phyloP scores from a whole-genome alignment of 2,113 vertebrate species.

The Calonectris borealis region DNA sequence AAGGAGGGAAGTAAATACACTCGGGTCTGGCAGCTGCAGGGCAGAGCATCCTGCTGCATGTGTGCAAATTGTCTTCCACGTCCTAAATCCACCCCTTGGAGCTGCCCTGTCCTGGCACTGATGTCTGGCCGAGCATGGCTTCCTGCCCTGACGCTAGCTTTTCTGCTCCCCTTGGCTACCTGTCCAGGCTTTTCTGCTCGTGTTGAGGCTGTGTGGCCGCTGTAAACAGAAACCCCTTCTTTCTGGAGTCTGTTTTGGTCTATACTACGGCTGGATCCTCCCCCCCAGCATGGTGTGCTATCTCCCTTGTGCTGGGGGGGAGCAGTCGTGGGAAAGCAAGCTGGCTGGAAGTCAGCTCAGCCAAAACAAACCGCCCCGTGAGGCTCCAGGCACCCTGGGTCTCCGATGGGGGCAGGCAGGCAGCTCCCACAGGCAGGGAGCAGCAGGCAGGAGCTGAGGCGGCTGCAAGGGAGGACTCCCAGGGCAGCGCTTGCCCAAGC shows the following conservation, averaged over 20 bases:
- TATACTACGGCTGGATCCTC: not conserved
- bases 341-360: not conserved
- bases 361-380: not conserved
- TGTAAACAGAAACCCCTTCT: not conserved
- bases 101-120: not conserved
- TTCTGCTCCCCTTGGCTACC: not conserved
- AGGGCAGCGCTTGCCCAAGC: not conserved
- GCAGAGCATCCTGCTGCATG: not conserved
- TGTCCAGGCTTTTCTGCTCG: not conserved
- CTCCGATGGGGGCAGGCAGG: not conserved
- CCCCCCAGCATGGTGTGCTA: not conserved
- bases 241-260: not conserved
- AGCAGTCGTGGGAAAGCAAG: not conserved
- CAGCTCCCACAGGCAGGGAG: not conserved
- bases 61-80: not conserved
- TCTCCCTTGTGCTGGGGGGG: not conserved
- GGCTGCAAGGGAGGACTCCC: not conserved
- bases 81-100: not conserved
- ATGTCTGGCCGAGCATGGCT: not conserved
- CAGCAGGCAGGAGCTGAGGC: not conserved
- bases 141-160: not conserved
- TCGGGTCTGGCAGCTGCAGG: not conserved
- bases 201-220: not conserved
- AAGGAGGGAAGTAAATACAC: not conserved
- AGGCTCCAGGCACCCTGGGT: not conserved